Base-by-base conservation (phyloP, 2,797 vertebrate species). In the Sebastes oblongus region DNA sequence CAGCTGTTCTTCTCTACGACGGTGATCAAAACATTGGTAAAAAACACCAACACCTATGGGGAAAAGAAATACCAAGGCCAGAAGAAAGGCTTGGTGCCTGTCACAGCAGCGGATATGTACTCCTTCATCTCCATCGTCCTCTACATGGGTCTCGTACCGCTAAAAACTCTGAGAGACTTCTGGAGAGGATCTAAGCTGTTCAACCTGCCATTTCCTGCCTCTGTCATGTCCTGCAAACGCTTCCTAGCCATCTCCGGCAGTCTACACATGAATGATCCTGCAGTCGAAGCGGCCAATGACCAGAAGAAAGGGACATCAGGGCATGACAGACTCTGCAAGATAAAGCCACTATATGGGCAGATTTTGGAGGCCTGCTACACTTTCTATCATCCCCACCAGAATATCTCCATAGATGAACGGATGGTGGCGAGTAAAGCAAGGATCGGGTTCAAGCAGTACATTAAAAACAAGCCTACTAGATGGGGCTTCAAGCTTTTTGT, bases 401-500 rank as follows among this genome's bases (percentile, higher is more conserved):
- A 95, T 20, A 89, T 94, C 29, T 90, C 91, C 20, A 92, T 95
- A 7, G 91, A 94, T 59, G 93, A 94, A 24, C 70, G 92, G 18
- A 95, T 95, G 94, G 94, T 95, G 50, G 91, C 91, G 0, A 91
- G 82, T 1, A 94, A 93, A 72, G 93, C 92, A 0, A 83, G 82
- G 65, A 88, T 89, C 2, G 83, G 86, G 1, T 70, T 94, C 18
- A 94, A 91, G 68, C 94, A 94, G 60, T 93, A 93, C 56, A 79
- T 92, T n/a, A 91, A 71, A 25, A 89, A 86, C 36, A 95, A 94
- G 72, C 93, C 93, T 0, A 93, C 88, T 0, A 93, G 89, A 81
- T 94, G 90, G 90, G 93, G 93, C 2, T 94, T 92, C 60, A 95
- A 94, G 85, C 89, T 95, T 3, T 95, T 89, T 56, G 92, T 95